Percentiles rank a stretch among this genome's conserved stretches.
phyloP scores from a whole-genome alignment of 2,113 vertebrate species.

The Eurystomus gularis region DNA sequence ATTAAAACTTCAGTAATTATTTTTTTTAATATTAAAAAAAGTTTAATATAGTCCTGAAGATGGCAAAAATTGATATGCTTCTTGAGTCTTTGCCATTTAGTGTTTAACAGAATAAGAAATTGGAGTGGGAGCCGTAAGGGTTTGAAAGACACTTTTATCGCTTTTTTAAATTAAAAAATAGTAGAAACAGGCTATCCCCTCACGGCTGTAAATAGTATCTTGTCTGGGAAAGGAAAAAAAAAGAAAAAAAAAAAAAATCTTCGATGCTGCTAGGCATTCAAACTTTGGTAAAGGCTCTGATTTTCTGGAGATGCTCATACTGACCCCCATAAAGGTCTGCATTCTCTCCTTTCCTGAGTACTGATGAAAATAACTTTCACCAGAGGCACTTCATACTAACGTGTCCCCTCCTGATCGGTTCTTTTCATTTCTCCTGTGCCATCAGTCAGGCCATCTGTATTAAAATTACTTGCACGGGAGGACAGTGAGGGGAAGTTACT shows the following conservation, averaged over 20 bases:
- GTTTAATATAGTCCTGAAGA: background rate
- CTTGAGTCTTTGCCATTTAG: too few relatives aligned
- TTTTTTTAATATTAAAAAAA: background rate
- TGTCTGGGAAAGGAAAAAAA: background rate
- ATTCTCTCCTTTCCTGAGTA: background rate
- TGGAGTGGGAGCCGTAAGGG: rapidly evolving
- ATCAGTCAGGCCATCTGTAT: background rate
- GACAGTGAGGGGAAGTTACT: background rate
- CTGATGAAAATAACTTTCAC: background rate
- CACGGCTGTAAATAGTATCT: background rate
- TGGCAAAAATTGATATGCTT: too few relatives aligned
- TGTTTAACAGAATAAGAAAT: background rate
- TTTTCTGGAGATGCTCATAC: background rate
- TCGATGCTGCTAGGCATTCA: background rate
- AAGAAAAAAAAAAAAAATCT: background rate
- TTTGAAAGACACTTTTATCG: background rate
- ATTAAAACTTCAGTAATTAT: background rate
- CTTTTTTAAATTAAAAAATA: background rate
- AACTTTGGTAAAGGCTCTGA: background rate
- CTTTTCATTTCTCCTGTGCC: background rate
- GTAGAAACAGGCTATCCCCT: background rate
- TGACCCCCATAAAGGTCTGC: background rate
- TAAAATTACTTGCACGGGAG: background rate
- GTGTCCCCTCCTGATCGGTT: background rate
- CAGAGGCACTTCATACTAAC: background rate